phyloP scores from a whole-genome alignment of 1,140 invertebrate genomes.

The Bilobella aurantiaca region DNA sequence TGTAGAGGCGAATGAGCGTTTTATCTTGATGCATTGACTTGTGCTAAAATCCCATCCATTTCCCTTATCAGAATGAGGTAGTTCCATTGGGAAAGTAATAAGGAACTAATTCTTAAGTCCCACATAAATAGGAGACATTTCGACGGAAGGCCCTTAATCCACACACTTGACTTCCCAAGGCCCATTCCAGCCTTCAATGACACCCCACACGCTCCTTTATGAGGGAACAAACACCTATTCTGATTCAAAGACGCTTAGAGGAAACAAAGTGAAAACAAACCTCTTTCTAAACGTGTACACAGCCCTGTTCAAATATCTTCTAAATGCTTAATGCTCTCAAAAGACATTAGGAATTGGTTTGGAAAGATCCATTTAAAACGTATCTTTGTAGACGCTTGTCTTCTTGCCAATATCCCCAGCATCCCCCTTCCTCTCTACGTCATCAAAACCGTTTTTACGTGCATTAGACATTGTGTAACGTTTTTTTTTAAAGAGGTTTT shows the following conservation, averaged over 20 bases:
- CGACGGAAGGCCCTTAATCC: no score
- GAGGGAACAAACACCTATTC: no score
- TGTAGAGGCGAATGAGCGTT: neutral
- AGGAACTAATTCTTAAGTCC: conserved; percentile 32
- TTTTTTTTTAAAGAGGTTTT: no score
- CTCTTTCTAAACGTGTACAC: no score
- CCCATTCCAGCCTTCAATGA: no score
- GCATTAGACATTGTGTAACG: no score
- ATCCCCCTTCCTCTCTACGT: neutral
- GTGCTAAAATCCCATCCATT: conserved; percentile 27
- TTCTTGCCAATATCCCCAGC: conserved; percentile 14
- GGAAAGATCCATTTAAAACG: conserved; percentile 16
- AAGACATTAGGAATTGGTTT: neutral
- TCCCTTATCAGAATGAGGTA: conserved; percentile 23
- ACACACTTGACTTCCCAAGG: no score
- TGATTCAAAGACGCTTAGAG: no score
- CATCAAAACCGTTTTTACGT: neutral
- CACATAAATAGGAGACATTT: neutral
- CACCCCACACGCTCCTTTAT: no score
- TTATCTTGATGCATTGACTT: conserved; percentile 29
- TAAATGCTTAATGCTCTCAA: neutral
- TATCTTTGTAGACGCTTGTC: conserved; percentile 20
- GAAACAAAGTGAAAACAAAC: no score
- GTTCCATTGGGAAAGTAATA: conserved; percentile 35
- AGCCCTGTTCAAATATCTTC: no score